These are phyloP conservation scores for Patagioenas fasciata DNA, from an alignment of 2,113 vertebrate genomes.

Conservation along the genomic window DNA sequence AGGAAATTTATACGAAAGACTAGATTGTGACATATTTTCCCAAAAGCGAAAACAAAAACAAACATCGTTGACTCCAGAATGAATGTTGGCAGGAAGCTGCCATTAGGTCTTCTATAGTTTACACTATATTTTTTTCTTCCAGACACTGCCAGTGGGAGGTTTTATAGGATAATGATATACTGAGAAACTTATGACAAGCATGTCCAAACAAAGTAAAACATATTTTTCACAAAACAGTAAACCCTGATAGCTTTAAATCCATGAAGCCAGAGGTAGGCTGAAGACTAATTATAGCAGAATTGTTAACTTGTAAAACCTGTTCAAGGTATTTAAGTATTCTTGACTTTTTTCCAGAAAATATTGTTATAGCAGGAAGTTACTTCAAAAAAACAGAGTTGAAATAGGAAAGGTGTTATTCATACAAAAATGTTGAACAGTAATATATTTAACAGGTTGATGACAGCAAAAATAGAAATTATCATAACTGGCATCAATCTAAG, in stretches of 20 bases:
- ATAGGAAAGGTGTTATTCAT: neutral
- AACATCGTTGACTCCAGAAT: conserved; percentile 35
- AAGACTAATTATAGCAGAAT: conserved; percentile 44
- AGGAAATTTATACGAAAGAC: conserved; percentile 33
- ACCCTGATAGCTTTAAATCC: conserved; percentile 57
- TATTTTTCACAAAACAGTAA: conserved; percentile 66
- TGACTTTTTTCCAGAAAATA: conserved; percentile 39
- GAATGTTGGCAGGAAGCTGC: conserved; percentile 53
- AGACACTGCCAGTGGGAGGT: conserved; percentile 64
- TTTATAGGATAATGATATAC: conserved; percentile 67
- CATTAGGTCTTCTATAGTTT: conserved; percentile 56
- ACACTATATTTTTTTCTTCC: conserved; percentile 53
- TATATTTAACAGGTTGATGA: neutral
- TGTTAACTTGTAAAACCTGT: conserved; percentile 49
- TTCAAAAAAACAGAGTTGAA: neutral
- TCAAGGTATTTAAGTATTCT: conserved; percentile 16
- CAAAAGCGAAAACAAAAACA: conserved; percentile 57
- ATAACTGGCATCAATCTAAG: neutral
- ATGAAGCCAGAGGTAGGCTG: conserved; percentile 30
- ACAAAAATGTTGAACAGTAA: neutral
- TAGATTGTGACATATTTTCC: conserved; percentile 51
- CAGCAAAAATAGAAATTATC: neutral
- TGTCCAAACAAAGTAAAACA: conserved; percentile 66
- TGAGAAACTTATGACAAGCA: conserved; percentile 67
- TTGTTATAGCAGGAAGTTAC: conserved; percentile 11